Conservation (phyloP, 2,113 vertebrate genomes). For the Synodontis membranacea region DNA sequence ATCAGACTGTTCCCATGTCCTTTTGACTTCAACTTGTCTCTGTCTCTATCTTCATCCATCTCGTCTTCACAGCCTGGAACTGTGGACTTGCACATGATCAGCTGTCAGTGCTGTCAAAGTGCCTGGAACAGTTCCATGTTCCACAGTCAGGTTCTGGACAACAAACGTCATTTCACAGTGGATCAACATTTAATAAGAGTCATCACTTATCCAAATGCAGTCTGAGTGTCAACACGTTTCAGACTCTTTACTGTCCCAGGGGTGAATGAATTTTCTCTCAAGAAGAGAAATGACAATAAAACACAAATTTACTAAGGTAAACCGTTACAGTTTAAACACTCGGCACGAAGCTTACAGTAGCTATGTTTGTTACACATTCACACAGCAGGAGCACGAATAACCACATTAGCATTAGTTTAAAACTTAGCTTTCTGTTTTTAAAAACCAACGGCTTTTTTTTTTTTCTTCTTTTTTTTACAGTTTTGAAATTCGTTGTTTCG, state of each 20-base stretch:
- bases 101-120: neutral
- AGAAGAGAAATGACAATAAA: neutral
- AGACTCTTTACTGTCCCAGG: no score
- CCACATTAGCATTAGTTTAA: neutral
- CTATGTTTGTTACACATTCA: neutral
- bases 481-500: slow-evolving; percentile 42
- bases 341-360: neutral
- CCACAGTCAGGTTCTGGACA: neutral
- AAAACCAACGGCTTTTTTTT: slow-evolving; percentile 7
- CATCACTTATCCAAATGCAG: no score
- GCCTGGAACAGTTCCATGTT: neutral
- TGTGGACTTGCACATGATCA: slow-evolving; percentile 1
- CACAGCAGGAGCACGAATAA: neutral
- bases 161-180: neutral
- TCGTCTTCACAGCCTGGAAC: neutral
- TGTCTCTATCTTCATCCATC: slow-evolving; percentile 32
- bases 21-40: neutral
- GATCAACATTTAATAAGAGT: no score
- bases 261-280: neutral
- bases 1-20: neutral
- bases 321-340: neutral
- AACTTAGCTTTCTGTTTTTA: neutral
- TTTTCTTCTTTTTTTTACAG: neutral
- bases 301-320: neutral
- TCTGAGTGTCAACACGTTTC: no score